phyloP scores from a whole-genome alignment of 2,888 invertebrate genomes.

The Brachylomia viminalis region DNA sequence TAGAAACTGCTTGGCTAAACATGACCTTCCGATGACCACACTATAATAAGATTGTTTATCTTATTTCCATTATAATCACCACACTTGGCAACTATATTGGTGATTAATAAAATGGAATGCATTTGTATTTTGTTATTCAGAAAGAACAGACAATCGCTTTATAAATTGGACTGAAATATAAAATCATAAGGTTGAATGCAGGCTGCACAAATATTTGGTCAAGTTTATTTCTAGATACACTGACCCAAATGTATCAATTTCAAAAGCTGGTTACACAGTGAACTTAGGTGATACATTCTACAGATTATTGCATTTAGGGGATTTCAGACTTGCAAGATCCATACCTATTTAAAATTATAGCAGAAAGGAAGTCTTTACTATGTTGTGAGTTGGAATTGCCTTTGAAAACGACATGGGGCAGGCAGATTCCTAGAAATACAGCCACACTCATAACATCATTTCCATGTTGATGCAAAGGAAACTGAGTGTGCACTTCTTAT shows the following conservation, averaged over 20 bases:
- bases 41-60: slow-evolving; percentile 24
- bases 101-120: slow-evolving; percentile 8
- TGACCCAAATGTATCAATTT: background rate
- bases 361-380: background rate
- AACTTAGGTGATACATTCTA: background rate
- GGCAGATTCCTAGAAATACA: background rate
- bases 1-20: background rate
- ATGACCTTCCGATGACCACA: slow-evolving; percentile 22
- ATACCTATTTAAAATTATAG: background rate
- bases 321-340: background rate
- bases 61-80: background rate
- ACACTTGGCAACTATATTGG: slow-evolving; percentile 25
- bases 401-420: no score
- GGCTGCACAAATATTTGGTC: background rate
- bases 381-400: background rate
- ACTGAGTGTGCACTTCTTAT: background rate
- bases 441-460: background rate
- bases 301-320: background rate
- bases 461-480: background rate
- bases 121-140: slow-evolving; percentile 1
- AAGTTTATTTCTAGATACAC: background rate
- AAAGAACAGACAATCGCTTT: background rate
- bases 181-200: background rate
- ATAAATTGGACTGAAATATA: background rate
- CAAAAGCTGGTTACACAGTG: background rate